Base-by-base conservation (phyloP, 2,888 invertebrate species). In the Epistrophella euchroma region DNA sequence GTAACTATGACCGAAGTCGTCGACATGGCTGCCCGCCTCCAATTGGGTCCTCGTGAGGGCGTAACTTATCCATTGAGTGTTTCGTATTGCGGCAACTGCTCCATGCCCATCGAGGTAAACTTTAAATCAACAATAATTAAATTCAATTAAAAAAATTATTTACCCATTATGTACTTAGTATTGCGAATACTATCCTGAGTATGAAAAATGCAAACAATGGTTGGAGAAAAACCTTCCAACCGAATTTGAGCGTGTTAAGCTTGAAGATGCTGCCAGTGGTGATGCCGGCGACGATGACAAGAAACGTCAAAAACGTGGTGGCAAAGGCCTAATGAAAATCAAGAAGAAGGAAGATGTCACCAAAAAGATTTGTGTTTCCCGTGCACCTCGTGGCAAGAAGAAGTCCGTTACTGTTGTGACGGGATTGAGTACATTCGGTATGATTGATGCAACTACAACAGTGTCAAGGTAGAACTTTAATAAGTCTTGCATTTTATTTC, bases 331-430 rank as follows among this genome's bases (percentile, higher is more conserved):
- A 94, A 95, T 98, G 77, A 98, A 98, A 92, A 95, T 98, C 43
- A 98, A 98, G 93, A 98, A 98, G 94, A 98, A 97, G 91, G 97
- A 97, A 89, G 97, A 97, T 92, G 96, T 96, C 13, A 97, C 97
- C 13, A 97, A 97, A 91, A 94, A 96, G 91, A 96, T 98, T 56
- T 96, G 96, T 90, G 94, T 98, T 4, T 97, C 97, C 1, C 94
- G 97, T 90, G 97, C 98, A 88, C 98, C 98, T 22, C 94, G 99
- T 89, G 99, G 99, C 85, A 99, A 99, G 92, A 99, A 99, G 95
- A 99, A 99, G 94, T 98, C 97, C 52, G 98, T 99, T 2, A 99
- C 99, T 4, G 98, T 99, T 15, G 97, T 99, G 0, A 98, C 97
- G 55, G 99, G 99, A 45, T 93, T 99, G 56, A 97, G 96, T 91